A percentile compares a stretch with the other conserved stretches of the same genome.
Conservation (phyloP, 2,888 invertebrate species). For the Stenichneumon culpator region DNA sequence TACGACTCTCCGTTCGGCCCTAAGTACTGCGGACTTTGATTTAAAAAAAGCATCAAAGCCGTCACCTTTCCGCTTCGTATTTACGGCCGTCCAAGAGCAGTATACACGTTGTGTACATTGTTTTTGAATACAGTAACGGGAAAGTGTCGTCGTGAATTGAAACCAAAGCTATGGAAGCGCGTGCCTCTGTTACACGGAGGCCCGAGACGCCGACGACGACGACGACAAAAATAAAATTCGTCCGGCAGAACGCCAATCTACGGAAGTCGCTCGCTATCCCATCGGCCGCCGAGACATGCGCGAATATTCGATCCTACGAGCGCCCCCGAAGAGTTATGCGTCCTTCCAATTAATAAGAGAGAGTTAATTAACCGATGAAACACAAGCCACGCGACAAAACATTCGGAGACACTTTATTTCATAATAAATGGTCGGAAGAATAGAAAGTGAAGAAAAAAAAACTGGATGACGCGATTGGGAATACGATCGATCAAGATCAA, state of each 20-base stretch:
- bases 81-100: slow-evolving; percentile 5
- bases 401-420: background rate
- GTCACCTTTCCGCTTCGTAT: slow-evolving; percentile 2
- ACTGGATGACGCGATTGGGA: background rate
- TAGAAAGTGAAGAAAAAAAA: slow-evolving; percentile 17
- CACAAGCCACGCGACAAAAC: slow-evolving; percentile 10
- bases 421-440: slow-evolving; percentile 9
- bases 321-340: slow-evolving; percentile 37
- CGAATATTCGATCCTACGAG: slow-evolving; percentile 29
- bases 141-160: slow-evolving; percentile 54
- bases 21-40: background rate
- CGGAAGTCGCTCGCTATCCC: slow-evolving; percentile 24
- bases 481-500: slow-evolving; percentile 44
- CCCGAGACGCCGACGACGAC: slow-evolving; percentile 55
- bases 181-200: slow-evolving; percentile 16
- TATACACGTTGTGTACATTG: slow-evolving; percentile 66
- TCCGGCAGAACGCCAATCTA: slow-evolving; percentile 64
- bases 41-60: background rate
- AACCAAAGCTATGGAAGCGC: slow-evolving; percentile 25
- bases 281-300: background rate
- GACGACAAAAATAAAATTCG: slow-evolving; percentile 65
- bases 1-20: no score
- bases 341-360: slow-evolving; percentile 51
- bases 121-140: slow-evolving; percentile 60
- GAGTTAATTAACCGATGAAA: slow-evolving; percentile 55